A percentile compares a stretch with the other conserved stretches of the same genome.
Conservation (phyloP, 2,888 invertebrate genomes). For the Ormyrus nitidulus region DNA sequence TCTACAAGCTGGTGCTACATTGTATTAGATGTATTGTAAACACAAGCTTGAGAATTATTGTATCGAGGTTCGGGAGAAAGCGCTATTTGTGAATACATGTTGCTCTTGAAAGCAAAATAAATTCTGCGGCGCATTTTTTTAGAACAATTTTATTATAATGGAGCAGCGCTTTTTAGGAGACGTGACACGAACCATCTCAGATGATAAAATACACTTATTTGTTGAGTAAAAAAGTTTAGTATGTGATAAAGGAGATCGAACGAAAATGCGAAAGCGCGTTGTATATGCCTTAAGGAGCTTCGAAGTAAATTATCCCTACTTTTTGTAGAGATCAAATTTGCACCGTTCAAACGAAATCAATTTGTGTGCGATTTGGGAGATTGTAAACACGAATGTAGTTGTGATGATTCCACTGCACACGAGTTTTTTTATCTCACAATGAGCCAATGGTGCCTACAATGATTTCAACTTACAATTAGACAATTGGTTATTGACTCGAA, state of each 20-base stretch:
- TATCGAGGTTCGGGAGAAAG: background rate
- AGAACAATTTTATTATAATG: slow-evolving; percentile 49
- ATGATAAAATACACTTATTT: slow-evolving; percentile 34
- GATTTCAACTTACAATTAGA: slow-evolving; percentile 24
- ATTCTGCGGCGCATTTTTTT: slow-evolving; percentile 51
- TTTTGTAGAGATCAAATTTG: slow-evolving; percentile 43
- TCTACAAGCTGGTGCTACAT: slow-evolving; percentile 40
- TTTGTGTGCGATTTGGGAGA: slow-evolving; percentile 42
- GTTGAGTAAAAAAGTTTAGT: slow-evolving; percentile 1
- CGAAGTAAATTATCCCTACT: slow-evolving; percentile 31
- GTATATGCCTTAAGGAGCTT: slow-evolving; percentile 43
- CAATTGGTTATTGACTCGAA: slow-evolving; percentile 36
- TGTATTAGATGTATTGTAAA: slow-evolving; percentile 27
- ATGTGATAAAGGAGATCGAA: slow-evolving; percentile 7
- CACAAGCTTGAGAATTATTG: slow-evolving; percentile 26
- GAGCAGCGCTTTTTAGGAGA: slow-evolving; percentile 39
- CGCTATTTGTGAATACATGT: slow-evolving; percentile 26
- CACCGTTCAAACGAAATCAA: slow-evolving; percentile 23
- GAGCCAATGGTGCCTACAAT: slow-evolving; percentile 60
- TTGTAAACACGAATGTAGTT: slow-evolving; percentile 42
- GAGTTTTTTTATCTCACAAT: slow-evolving; percentile 56
- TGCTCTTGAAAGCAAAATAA: slow-evolving; percentile 7
- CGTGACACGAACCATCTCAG: slow-evolving; percentile 25
- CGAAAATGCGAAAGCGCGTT: slow-evolving; percentile 5
- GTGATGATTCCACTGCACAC: slow-evolving; percentile 39